phyloP scores from a whole-genome alignment of 2,888 invertebrate genomes.

The Invenusta paracnida region DNA sequence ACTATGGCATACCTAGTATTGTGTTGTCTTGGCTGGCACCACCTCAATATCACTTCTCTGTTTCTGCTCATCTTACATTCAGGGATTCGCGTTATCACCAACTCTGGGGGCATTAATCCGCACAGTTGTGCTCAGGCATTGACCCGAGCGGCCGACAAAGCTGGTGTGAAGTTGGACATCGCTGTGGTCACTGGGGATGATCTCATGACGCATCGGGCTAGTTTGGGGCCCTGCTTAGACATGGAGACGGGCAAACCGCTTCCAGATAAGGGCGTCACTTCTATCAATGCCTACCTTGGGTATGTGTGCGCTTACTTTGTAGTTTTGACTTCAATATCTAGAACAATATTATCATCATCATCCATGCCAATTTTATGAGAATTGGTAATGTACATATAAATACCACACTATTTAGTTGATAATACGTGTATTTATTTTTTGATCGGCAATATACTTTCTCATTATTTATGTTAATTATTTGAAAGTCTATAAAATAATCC shows the following conservation, averaged over 20 bases:
- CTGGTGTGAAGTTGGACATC: conserved; percentile 60
- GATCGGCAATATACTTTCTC: too few species aligned
- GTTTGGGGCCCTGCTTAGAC: conserved; percentile 48
- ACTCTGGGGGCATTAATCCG: conserved; percentile 64
- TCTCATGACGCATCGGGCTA: conserved; percentile 53
- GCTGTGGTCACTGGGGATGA: conserved; percentile 63
- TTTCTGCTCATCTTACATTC: too few species aligned
- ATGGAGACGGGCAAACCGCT: conserved; percentile 54
- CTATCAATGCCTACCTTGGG: conserved; percentile 63
- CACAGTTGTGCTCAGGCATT: conserved; percentile 61
- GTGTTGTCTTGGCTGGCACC: too few species aligned
- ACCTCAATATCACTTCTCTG: too few species aligned
- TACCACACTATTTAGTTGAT: too few species aligned
- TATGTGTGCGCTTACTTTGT: conserved; percentile 50
- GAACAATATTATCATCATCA: too few species aligned
- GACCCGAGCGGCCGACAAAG: conserved; percentile 53
- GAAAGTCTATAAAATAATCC: too few species aligned
- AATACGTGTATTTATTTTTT: too few species aligned
- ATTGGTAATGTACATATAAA: too few species aligned
- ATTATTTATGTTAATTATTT: too few species aligned
- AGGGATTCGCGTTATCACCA: conserved; percentile 62
- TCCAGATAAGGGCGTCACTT: conserved; percentile 55
- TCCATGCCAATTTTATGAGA: too few species aligned
- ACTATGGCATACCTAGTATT: too few species aligned
- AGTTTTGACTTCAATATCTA: background rate